Evolutionary conservation across 2,797 vertebrate species (phyloP).

Genomic region (Tauraco hartlaubi): DNA sequence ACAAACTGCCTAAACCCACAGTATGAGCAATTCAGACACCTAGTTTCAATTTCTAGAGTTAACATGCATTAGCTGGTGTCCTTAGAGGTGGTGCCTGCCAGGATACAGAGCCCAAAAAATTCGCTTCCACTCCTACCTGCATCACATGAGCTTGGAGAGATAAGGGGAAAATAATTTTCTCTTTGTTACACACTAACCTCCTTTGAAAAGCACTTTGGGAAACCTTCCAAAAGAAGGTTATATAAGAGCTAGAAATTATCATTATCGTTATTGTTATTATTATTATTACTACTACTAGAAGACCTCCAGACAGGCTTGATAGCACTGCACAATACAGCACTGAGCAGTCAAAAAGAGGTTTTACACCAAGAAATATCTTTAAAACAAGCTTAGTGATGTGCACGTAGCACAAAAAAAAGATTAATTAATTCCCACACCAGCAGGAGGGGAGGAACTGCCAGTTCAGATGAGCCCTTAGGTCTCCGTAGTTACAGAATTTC

Average conservation of each 20-base stretch:
- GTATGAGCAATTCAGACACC: neutral
- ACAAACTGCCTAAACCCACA: neutral
- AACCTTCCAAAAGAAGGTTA: neutral
- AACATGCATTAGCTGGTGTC: neutral
- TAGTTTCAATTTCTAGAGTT: neutral
- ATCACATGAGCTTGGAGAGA: neutral
- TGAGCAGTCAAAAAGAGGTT: neutral
- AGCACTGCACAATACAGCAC: neutral
- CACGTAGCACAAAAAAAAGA: neutral
- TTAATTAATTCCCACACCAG: constrained; percentile 22
- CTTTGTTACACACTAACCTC: neutral
- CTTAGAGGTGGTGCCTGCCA: neutral
- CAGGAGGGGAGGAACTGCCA: constrained; percentile 9
- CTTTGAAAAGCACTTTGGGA: neutral
- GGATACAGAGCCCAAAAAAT: neutral
- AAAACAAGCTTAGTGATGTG: neutral
- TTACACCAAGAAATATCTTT: neutral
- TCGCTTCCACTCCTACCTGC: neutral
- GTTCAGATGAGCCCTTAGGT: constrained; percentile 13
- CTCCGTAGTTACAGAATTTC: constrained; percentile 6
- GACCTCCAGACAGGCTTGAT: neutral
- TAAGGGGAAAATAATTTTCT: neutral
- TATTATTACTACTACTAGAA: neutral
- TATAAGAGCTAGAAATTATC: neutral
- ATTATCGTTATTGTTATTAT: neutral